Evolutionary conservation across 2,888 invertebrate species (phyloP).

Genomic region (Drosophila nigricruria): DNA sequence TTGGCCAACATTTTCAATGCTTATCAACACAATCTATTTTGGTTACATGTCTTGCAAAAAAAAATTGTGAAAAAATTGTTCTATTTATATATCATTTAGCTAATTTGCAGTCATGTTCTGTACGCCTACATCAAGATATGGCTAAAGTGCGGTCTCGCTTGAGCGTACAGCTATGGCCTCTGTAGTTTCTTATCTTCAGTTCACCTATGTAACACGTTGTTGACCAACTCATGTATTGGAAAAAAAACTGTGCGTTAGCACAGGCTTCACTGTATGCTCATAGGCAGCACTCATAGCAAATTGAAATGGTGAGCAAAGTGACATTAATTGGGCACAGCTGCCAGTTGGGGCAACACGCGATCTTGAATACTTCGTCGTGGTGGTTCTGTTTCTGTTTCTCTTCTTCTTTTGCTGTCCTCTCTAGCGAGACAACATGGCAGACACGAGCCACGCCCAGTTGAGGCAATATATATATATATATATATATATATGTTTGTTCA

Average conservation of each 20-base stretch:
- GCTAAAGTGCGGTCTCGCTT: not conserved
- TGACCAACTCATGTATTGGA: not conserved
- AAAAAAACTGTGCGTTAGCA: not conserved
- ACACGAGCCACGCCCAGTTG: constrained; percentile 53
- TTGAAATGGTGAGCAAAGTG: constrained; percentile 54
- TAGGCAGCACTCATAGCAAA: constrained; percentile 28
- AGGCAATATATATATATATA: constrained; percentile 15
- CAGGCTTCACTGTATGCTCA: not conserved
- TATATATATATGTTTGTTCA: constrained; percentile 34
- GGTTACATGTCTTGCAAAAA: not conserved
- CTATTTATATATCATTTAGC: constrained; percentile 20
- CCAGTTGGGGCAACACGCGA: constrained; percentile 60
- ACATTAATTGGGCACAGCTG: constrained; percentile 75
- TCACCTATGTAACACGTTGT: not conserved
- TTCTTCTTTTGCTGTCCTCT: constrained; percentile 7
- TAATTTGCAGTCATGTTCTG: constrained; percentile 38
- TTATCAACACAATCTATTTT: constrained; percentile 26
- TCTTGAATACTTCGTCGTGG: constrained; percentile 50
- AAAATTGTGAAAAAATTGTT: constrained; percentile 1
- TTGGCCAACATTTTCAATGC: constrained; percentile 25
- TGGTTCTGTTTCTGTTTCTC: constrained; percentile 16
- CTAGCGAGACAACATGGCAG: constrained; percentile 57
- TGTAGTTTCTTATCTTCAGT: not conserved
- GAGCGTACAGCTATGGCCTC: not conserved
- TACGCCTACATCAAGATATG: constrained; percentile 4